Percentiles rank a stretch among this genome's conserved stretches.
phyloP scores from a whole-genome alignment of 1,140 invertebrate genomes.

The Lepeophtheirus salmonis region DNA sequence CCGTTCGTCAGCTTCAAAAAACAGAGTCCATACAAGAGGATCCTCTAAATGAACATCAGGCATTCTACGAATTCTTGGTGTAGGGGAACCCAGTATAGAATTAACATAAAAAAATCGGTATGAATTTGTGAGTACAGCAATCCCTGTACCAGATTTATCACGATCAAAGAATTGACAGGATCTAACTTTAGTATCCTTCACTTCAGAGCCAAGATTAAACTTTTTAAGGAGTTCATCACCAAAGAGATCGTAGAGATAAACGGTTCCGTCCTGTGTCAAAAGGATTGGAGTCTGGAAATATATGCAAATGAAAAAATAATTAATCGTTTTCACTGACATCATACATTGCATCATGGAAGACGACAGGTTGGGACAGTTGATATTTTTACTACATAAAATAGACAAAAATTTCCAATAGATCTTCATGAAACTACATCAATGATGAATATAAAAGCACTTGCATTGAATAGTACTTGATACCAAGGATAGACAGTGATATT shows the following conservation, averaged over 20 bases:
- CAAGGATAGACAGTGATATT: too few relatives aligned
- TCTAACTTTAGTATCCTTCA: slow-evolving; percentile 6
- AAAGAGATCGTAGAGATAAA: slow-evolving; percentile 14
- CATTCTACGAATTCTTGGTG: background rate
- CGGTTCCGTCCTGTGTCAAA: slow-evolving; percentile 12
- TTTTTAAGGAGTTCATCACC: slow-evolving; percentile 3
- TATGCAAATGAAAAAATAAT: background rate
- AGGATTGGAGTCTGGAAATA: background rate
- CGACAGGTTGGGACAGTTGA: too few relatives aligned
- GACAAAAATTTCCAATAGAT: too few relatives aligned
- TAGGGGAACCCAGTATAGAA: background rate
- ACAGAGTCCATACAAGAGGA: background rate
- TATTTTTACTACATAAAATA: too few relatives aligned
- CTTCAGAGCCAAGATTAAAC: slow-evolving; percentile 9
- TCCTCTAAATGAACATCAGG: background rate
- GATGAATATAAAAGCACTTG: too few relatives aligned
- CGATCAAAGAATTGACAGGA: background rate
- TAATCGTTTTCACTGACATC: too few relatives aligned
- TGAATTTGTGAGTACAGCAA: slow-evolving; percentile 14
- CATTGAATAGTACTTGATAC: too few relatives aligned
- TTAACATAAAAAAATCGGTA: slow-evolving; percentile 15
- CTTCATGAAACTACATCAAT: too few relatives aligned
- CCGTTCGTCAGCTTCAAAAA: background rate
- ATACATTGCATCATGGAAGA: too few relatives aligned
- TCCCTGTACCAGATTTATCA: slow-evolving; percentile 1